Percentiles rank a stretch among this genome's conserved stretches.
Evolutionary conservation across 2,797 vertebrate species (phyloP).

Genomic region (Thunnus albacares): DNA sequence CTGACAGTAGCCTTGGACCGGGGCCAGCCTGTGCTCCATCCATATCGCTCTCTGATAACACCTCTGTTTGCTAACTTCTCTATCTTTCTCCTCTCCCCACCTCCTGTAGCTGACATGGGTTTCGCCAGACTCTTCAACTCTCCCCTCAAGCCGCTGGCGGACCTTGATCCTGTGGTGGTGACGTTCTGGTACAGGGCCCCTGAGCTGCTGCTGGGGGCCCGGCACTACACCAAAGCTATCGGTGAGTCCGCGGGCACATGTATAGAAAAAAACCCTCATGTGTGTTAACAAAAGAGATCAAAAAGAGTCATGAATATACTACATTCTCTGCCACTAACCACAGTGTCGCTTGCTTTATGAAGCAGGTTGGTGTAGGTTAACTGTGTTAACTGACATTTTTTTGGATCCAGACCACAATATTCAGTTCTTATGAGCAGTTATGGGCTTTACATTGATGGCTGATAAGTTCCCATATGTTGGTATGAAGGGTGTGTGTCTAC

Average conservation of each 20-base stretch:
- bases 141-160: conserved; percentile 98
- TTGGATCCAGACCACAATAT: neutral
- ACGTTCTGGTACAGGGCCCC: conserved; percentile 99
- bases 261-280: neutral
- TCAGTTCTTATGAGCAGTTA: no score
- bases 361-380: neutral
- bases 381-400: neutral
- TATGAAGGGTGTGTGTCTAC: conserved; percentile 3
- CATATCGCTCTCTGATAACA: conserved; percentile 8
- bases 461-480: neutral
- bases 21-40: neutral
- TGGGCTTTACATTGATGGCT: neutral
- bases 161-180: conserved; percentile 98
- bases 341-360: neutral
- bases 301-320: neutral
- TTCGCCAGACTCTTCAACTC: conserved; percentile 99
- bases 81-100: conserved; percentile 1
- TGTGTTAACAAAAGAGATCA: neutral
- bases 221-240: conserved; percentile 99
- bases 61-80: conserved; percentile 18
- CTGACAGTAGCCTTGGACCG: conserved; percentile 19
- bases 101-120: conserved; percentile 94
- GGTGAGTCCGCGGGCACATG: conserved; percentile 85
- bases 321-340: no score
- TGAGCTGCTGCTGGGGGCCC: conserved; percentile 95